A percentile compares a stretch with the other conserved stretches of the same genome.
Conservation (phyloP, 2,888 invertebrate genomes). For the Allacma fusca region DNA sequence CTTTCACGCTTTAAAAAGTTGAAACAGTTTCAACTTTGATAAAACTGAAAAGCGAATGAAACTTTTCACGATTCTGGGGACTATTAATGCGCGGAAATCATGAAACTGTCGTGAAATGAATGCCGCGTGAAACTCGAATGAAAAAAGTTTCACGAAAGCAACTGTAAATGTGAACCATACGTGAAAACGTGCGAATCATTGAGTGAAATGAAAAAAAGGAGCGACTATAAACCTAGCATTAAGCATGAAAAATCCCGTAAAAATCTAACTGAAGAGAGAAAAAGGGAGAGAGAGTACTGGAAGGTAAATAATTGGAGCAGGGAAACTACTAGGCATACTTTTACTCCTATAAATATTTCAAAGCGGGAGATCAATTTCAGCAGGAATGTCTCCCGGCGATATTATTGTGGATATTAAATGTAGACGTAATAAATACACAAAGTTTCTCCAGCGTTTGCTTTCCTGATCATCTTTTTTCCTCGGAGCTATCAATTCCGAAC, state of each 20-base stretch:
- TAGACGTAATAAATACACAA: constrained; percentile 33
- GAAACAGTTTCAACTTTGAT: too few species aligned
- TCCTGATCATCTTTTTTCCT: constrained; percentile 43
- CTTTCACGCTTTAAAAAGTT: too few species aligned
- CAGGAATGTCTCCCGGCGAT: constrained; percentile 38
- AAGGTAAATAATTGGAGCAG: neutral
- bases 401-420: constrained; percentile 41
- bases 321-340: neutral
- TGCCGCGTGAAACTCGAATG: too few species aligned
- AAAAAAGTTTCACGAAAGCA: too few species aligned
- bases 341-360: constrained; percentile 10
- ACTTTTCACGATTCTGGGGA: too few species aligned
- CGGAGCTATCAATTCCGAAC: constrained; percentile 39
- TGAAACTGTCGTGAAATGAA: too few species aligned
- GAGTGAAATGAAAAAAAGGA: too few species aligned
- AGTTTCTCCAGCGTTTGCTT: constrained; percentile 33
- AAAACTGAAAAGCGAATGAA: too few species aligned
- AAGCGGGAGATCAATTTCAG: constrained; percentile 42
- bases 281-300: neutral
- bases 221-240: too few species aligned
- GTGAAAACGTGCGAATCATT: too few species aligned
- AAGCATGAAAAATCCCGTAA: constrained; percentile 1
- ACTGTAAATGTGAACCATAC: too few species aligned
- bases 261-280: neutral
- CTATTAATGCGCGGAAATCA: too few species aligned